These are phyloP conservation scores for Pagrus major DNA, from an alignment of 2,113 vertebrate species.

Conservation along the genomic window DNA sequence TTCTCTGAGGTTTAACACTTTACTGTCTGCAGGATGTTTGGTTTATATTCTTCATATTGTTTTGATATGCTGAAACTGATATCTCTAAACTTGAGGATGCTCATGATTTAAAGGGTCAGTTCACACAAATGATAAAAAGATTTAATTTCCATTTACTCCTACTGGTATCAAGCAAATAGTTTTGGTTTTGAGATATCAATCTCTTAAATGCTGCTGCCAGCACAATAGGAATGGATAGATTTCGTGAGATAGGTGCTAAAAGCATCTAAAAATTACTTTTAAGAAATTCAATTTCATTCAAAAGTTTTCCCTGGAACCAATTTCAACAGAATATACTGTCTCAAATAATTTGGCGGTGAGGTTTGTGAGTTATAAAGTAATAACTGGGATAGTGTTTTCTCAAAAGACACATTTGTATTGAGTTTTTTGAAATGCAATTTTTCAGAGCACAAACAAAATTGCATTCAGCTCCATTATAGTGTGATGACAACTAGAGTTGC, in stretches of 20 bases:
- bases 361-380: not conserved
- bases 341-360: not conserved
- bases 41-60: too few relatives aligned
- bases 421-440: not conserved
- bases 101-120: not conserved
- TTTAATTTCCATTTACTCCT: not conserved
- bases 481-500: too few relatives aligned
- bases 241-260: too few relatives aligned
- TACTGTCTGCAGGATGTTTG: conserved; percentile 12
- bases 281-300: not conserved
- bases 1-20: conserved; percentile 30
- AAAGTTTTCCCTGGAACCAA: not conserved
- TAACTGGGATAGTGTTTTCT: not conserved
- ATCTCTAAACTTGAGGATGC: not conserved
- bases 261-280: not conserved
- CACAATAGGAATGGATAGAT: not conserved
- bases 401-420: not conserved
- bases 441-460: not conserved
- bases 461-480: not conserved
- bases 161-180: not conserved
- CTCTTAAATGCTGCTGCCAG: not conserved
- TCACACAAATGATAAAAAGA: not conserved
- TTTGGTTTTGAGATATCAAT: not conserved
- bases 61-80: too few relatives aligned
- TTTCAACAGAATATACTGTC: not conserved